Conservation (phyloP, 2,797 vertebrate species). For the Glossophaga mutica region DNA sequence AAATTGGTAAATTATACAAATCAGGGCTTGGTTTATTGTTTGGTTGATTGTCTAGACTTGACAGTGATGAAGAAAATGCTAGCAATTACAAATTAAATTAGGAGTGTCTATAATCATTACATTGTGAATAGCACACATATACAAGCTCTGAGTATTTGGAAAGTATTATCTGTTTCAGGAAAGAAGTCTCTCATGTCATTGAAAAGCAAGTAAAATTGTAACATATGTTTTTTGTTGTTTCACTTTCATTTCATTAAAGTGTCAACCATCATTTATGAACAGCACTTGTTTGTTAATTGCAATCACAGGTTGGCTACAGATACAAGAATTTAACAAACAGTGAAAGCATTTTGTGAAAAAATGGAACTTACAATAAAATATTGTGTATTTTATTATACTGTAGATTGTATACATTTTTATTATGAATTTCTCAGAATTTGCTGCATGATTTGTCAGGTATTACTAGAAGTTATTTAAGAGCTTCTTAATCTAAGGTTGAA, state of each 20-base stretch:
- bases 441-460: background rate
- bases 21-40: background rate
- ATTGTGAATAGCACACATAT: background rate
- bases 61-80: background rate
- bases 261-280: background rate
- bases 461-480: background rate
- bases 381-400: background rate
- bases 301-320: background rate
- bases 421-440: background rate
- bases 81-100: background rate
- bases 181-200: background rate
- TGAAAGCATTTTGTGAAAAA: background rate
- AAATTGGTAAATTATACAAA: background rate
- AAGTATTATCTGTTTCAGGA: background rate
- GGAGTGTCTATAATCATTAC: background rate
- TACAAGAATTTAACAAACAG: background rate
- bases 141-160: background rate
- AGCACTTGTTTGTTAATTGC: background rate
- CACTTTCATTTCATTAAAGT: conserved; percentile 1
- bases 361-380: background rate
- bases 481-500: background rate
- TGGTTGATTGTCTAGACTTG: background rate
- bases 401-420: background rate
- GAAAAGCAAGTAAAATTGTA: background rate
- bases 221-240: background rate